Evolutionary conservation across 2,797 vertebrate genomes (phyloP).

Genomic region (Pangasius djambal): DNA sequence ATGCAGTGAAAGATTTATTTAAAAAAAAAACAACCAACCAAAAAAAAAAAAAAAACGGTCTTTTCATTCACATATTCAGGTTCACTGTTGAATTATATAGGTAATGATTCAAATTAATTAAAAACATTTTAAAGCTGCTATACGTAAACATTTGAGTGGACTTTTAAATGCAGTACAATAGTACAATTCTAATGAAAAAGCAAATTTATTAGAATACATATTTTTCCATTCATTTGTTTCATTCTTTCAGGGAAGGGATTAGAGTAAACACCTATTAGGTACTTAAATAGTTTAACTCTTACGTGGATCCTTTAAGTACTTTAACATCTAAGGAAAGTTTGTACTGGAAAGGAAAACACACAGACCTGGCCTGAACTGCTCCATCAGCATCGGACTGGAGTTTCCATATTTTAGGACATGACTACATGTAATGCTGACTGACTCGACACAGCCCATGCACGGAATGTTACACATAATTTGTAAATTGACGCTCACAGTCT

Average conservation of each 20-base stretch:
- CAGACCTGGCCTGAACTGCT: too few relatives aligned
- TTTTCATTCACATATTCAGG: background rate
- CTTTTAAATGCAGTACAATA: too few relatives aligned
- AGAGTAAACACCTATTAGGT: too few relatives aligned
- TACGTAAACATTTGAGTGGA: background rate
- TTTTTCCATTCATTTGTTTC: background rate
- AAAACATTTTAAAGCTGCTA: background rate
- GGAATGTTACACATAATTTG: background rate
- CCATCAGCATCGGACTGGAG: background rate
- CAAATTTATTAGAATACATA: background rate
- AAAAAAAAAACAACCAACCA: background rate
- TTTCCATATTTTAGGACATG: background rate
- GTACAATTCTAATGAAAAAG: background rate
- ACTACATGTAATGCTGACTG: background rate
- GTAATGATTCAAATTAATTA: background rate
- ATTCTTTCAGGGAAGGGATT: background rate
- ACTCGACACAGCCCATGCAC: background rate
- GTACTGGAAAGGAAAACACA: background rate
- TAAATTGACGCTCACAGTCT: background rate
- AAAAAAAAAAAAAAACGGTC: background rate
- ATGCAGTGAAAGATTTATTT: constrained; percentile 72
- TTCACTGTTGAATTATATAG: background rate
- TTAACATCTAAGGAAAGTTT: background rate
- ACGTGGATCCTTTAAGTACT: background rate
- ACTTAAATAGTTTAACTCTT: background rate